Base-by-base conservation (phyloP, 2,888 invertebrate genomes). In the Masnerella sp. region DNA sequence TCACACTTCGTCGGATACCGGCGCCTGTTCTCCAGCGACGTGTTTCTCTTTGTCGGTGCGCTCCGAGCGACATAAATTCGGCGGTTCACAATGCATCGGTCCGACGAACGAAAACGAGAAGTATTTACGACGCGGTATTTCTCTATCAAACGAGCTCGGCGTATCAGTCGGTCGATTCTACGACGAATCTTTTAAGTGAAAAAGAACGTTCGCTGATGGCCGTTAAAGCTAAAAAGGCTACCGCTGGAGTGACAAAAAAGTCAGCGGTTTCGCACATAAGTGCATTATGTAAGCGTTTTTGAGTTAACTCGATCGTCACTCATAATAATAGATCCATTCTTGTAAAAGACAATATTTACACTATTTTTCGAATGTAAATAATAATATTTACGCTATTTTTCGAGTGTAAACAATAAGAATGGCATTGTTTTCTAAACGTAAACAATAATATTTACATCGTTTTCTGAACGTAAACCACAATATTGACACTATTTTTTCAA, bases 41-140 rank as follows among this genome's bases (percentile, higher is more conserved):
- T 52, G 32, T 18, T 32, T 73, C 64, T 51, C 72, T 79, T 80
- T 80, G 77, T 77, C 78, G 78, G 78, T 47, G 54, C 59, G 49
- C 56, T 64, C 52, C 52, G 56, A 77, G 71, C 75, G 77, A 80
- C 82, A 85, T 84, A 85, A 85, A 85, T 84, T 79, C 79, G 76
- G 75, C 72, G 71, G 67, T 70, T 68, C 74, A 82, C 80, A 81
- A 82, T 80, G 80, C 74, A 81, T 64, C 72, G 76, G 72, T 61
- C 75, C 78, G 77, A 79, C 79, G 79, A 81, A 79, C 78, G 76
- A 74, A 79, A 78, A 80, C 78, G 77, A 51, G 71, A 74, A 74
- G 73, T 75, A 78, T 77, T 78, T 77, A 79, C 77, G 73, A 75
- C 74, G 67, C 70, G 45, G 68, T 72, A 71, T 68, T 68, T 65